Evolutionary conservation across 2,113 vertebrate species (phyloP).

Genomic region (Columba livia): DNA sequence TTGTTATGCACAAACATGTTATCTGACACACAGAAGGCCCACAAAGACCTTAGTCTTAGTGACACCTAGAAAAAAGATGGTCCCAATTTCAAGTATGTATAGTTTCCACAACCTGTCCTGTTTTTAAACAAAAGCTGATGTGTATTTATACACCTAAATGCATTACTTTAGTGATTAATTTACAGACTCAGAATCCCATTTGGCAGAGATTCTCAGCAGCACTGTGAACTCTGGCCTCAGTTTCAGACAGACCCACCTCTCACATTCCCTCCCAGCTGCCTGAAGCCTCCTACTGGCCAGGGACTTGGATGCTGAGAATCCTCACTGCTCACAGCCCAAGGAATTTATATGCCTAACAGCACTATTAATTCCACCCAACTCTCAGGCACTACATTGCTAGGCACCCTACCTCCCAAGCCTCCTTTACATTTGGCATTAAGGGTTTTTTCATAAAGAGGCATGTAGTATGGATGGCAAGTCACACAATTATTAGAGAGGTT

Average conservation of each 20-base stretch:
- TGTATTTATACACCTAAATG: background rate
- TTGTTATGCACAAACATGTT: background rate
- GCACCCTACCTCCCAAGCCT: background rate
- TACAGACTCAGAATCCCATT: background rate
- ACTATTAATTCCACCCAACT: background rate
- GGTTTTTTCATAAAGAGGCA: background rate
- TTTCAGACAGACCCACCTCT: background rate
- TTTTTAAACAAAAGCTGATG: background rate
- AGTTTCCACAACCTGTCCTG: background rate
- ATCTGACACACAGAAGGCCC: background rate
- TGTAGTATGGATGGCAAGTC: constrained; percentile 34
- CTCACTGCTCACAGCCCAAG: background rate
- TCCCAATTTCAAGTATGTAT: background rate
- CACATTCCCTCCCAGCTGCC: background rate
- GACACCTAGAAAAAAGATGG: background rate
- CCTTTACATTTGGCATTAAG: background rate
- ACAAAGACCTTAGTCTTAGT: background rate
- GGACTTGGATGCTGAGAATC: background rate
- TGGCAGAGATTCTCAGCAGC: background rate
- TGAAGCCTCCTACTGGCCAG: background rate
- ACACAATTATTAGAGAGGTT: constrained; percentile 26
- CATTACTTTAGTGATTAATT: background rate
- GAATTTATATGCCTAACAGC: background rate
- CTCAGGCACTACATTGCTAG: background rate
- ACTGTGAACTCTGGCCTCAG: background rate